These are phyloP conservation scores for Hucho hucho DNA, from an alignment of 2,113 vertebrate genomes.

Conservation along the genomic window DNA sequence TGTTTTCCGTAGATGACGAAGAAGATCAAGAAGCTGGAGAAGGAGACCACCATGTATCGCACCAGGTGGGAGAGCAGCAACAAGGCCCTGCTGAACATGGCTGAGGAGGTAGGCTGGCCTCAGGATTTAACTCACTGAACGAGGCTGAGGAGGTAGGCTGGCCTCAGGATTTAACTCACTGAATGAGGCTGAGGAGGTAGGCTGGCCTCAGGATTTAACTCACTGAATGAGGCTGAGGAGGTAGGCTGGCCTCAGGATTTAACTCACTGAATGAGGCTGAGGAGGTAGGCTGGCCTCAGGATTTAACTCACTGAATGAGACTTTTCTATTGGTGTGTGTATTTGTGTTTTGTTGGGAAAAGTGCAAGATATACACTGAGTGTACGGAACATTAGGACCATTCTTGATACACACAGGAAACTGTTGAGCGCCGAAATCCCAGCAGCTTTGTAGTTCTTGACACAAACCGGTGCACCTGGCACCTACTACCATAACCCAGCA, in stretches of 20 bases:
- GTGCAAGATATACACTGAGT: too few relatives aligned
- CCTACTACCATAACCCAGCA: too few relatives aligned
- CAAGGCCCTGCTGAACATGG: conserved; percentile 94
- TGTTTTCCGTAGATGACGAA: conserved; percentile 92
- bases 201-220: not conserved
- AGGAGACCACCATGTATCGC: conserved; percentile 96
- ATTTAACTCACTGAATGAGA: not conserved
- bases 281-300: too few relatives aligned
- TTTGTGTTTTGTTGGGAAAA: too few relatives aligned
- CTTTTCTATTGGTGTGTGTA: too few relatives aligned
- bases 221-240: not conserved
- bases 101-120: conserved; percentile 85
- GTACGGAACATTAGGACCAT: too few relatives aligned
- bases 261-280: not conserved
- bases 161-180: not conserved
- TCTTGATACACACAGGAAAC: too few relatives aligned
- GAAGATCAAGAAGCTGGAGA: conserved; percentile 98
- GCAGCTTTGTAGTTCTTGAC: too few relatives aligned
- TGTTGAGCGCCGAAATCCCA: too few relatives aligned
- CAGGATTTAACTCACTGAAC: not conserved
- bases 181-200: too few relatives aligned
- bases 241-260: not conserved
- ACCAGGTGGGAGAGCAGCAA: conserved; percentile 99
- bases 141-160: too few relatives aligned
- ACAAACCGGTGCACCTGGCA: too few relatives aligned